These are phyloP conservation scores for Piaya cayana DNA, from an alignment of 2,113 vertebrate species.

Conservation along the genomic window DNA sequence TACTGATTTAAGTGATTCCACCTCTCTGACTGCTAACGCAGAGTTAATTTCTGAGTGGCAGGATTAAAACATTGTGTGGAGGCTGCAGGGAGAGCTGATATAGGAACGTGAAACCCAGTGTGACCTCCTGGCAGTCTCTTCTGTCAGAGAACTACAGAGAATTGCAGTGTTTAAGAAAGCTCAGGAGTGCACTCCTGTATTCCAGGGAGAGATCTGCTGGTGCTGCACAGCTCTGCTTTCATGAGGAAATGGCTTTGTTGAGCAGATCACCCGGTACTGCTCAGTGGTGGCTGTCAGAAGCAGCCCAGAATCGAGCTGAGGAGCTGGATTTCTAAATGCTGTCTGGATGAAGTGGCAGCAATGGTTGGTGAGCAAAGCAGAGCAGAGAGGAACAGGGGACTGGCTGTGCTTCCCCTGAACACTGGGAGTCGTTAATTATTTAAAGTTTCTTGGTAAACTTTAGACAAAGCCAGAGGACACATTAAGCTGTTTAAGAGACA, in stretches of 20 bases:
- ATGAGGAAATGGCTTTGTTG: background rate
- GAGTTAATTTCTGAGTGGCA: background rate
- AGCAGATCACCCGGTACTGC: background rate
- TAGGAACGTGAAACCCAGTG: background rate
- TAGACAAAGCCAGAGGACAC: background rate
- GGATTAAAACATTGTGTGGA: background rate
- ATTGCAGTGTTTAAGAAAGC: background rate
- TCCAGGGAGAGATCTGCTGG: background rate
- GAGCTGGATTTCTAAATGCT: background rate
- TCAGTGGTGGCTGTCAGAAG: background rate
- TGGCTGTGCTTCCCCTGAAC: background rate
- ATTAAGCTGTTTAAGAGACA: background rate
- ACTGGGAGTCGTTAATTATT: background rate
- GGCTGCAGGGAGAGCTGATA: background rate
- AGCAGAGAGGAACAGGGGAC: background rate
- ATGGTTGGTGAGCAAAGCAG: background rate
- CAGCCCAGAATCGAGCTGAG: background rate
- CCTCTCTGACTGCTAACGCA: background rate
- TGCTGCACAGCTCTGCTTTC: background rate
- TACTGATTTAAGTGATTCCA: background rate
- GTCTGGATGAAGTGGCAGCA: background rate
- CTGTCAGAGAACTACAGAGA: background rate
- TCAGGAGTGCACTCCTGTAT: fast-evolving
- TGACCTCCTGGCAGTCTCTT: background rate
- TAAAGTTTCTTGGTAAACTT: background rate